A percentile compares a stretch with the other conserved stretches of the same genome.
Conservation (phyloP, 2,797 vertebrate genomes). For the Phyllotis vaccarum region DNA sequence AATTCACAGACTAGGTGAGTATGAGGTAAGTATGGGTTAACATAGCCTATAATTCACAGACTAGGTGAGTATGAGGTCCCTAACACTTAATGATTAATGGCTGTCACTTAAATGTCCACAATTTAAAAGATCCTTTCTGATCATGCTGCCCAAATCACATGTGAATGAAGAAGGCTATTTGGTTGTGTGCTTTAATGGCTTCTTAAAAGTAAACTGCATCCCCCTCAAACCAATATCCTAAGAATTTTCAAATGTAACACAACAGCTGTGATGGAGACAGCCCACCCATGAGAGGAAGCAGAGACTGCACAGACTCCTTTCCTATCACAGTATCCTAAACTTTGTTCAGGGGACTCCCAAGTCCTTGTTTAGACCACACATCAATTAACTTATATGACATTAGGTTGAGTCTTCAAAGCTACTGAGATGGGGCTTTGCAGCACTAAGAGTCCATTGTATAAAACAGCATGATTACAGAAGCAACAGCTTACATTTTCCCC, state of each 20-base stretch:
- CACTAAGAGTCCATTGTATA: slow-evolving; percentile 22
- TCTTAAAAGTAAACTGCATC: background rate
- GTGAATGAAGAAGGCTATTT: background rate
- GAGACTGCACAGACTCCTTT: background rate
- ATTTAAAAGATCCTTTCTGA: background rate
- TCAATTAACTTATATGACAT: background rate
- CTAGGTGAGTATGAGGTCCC: too few species aligned
- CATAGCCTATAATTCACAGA: too few species aligned
- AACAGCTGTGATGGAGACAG: background rate
- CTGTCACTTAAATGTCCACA: background rate
- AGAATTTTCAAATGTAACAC: background rate
- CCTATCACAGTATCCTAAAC: background rate
- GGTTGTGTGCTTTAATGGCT: background rate
- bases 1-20: too few species aligned
- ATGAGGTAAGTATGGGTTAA: too few species aligned
- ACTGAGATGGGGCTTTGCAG: background rate
- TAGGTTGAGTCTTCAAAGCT: background rate
- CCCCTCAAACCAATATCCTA: background rate
- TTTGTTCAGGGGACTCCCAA: background rate
- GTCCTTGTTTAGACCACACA: background rate
- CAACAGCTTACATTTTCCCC: background rate
- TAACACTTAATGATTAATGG: background rate
- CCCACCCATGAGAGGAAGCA: fast-evolving
- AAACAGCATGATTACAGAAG: background rate
- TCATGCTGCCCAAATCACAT: background rate